phyloP scores from a whole-genome alignment of 2,888 invertebrate species.

The Drosophila merina region DNA sequence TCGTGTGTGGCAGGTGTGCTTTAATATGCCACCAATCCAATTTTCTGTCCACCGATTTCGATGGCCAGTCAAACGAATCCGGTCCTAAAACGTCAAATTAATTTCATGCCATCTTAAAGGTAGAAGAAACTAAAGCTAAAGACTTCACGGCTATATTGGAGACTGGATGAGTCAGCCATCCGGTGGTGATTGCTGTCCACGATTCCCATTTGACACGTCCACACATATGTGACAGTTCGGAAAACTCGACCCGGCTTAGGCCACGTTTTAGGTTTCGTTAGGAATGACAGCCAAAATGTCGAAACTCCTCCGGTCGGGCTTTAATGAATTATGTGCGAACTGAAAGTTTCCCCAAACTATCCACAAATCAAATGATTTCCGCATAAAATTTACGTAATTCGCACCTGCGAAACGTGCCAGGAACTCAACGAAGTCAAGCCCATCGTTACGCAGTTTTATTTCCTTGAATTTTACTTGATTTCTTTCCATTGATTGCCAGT shows the following conservation, averaged over 20 bases:
- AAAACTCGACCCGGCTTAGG: conserved; percentile 44
- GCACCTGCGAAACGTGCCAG: conserved; percentile 20
- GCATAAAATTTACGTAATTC: conserved; percentile 41
- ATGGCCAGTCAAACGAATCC: conserved; percentile 35
- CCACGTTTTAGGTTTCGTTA: conserved; percentile 29
- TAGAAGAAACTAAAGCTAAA: background rate
- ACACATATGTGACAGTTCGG: conserved; percentile 37
- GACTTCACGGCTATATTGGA: background rate
- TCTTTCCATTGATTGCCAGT: background rate
- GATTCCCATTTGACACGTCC: conserved; percentile 24
- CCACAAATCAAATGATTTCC: conserved; percentile 45
- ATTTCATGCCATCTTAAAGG: conserved; percentile 6
- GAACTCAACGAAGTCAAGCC: background rate
- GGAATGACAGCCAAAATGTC: conserved; percentile 39
- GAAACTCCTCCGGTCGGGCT: conserved; percentile 18
- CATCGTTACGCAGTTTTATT: background rate
- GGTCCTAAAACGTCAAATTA: conserved; percentile 32
- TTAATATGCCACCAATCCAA: conserved; percentile 22
- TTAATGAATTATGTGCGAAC: conserved; percentile 47
- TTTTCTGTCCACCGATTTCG: conserved; percentile 13
- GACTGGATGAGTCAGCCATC: conserved; percentile 14
- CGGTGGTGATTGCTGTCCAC: conserved; percentile 18
- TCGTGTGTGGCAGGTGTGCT: conserved; percentile 28
- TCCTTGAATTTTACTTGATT: too few species aligned
- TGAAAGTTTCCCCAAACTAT: conserved; percentile 35